Percentiles rank a stretch among this genome's conserved stretches.
Conservation (phyloP, 2,888 invertebrate genomes). For the Tiphia femorata region DNA sequence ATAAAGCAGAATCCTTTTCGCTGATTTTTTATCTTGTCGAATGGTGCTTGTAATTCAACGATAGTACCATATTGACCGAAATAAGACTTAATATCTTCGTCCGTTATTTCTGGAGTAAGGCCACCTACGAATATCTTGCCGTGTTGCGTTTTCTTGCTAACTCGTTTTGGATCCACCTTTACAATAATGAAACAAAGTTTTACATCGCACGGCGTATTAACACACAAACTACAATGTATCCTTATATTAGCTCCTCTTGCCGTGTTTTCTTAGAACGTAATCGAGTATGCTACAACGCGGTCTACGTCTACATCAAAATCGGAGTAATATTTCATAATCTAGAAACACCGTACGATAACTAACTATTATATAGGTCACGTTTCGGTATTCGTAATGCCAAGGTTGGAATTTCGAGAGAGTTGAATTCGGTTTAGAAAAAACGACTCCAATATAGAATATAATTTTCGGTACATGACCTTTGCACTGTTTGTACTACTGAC, state of each 20-base stretch:
- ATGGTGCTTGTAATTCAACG: conserved; percentile 76
- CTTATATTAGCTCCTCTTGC: too few relatives aligned
- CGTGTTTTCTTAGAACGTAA: too few relatives aligned
- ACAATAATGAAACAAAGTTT: conserved; percentile 5
- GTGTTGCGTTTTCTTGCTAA: conserved; percentile 75
- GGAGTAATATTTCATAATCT: too few relatives aligned
- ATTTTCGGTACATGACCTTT: neutral
- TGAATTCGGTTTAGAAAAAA: too few relatives aligned
- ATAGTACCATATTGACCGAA: conserved; percentile 75
- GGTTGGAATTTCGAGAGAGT: too few relatives aligned
- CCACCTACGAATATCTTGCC: conserved; percentile 78
- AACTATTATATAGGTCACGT: too few relatives aligned
- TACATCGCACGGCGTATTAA: too few relatives aligned
- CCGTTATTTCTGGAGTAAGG: conserved; percentile 74
- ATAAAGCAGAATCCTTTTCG: conserved; percentile 77
- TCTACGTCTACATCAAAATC: too few relatives aligned
- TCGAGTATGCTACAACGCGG: too few relatives aligned
- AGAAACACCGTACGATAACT: too few relatives aligned
- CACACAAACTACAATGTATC: too few relatives aligned
- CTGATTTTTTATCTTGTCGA: conserved; percentile 76
- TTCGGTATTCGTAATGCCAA: too few relatives aligned
- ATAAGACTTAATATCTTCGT: conserved; percentile 74
- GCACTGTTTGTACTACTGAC: conserved; percentile 40
- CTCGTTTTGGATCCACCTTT: conserved; percentile 75
- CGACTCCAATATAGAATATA: conserved; percentile 7